Evolutionary conservation across 2,113 vertebrate species (phyloP).

Genomic region (Periophthalmus modestus): DNA sequence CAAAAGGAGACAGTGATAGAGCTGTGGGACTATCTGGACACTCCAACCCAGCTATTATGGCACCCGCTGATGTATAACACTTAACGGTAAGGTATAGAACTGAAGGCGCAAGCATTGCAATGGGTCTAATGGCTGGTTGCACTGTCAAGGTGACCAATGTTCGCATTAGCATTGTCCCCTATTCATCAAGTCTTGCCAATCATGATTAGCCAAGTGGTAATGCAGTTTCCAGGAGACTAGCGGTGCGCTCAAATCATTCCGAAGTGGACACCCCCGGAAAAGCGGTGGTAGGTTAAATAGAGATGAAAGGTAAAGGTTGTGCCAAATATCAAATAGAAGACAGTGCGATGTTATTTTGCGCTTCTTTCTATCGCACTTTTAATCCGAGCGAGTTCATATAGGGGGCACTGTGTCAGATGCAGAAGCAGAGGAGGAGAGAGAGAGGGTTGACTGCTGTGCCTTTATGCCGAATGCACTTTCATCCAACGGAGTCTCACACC

Average conservation of each 20-base stretch:
- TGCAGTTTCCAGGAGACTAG: conserved; percentile 6
- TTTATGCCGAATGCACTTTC: conserved; percentile 68
- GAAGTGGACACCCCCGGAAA: conserved; percentile 37
- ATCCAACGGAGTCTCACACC: conserved; percentile 68
- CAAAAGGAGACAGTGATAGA: conserved; percentile 63
- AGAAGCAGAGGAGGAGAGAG: conserved; percentile 17
- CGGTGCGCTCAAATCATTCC: not conserved
- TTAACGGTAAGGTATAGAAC: conserved; percentile 31
- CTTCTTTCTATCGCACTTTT: conserved; percentile 34
- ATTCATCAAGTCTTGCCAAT: conserved; percentile 34
- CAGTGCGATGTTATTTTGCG: conserved; percentile 35
- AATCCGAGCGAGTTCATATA: conserved; percentile 65
- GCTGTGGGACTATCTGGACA: conserved; percentile 46
- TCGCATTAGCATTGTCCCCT: conserved; percentile 54
- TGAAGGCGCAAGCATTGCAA: conserved; percentile 16
- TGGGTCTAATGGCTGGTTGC: conserved; percentile 48
- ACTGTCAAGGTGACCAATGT: conserved; percentile 62
- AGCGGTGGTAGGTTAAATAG: conserved; percentile 35
- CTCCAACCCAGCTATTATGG: conserved; percentile 47
- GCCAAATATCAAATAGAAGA: conserved; percentile 58
- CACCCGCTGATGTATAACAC: conserved; percentile 53
- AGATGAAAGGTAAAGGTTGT: conserved; percentile 59
- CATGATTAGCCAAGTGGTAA: conserved; percentile 16
- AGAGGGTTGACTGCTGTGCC: conserved; percentile 49
- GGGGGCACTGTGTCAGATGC: conserved; percentile 74